Evolutionary conservation across 2,113 vertebrate genomes (phyloP).

Genomic region (Myiopsitta monachus): DNA sequence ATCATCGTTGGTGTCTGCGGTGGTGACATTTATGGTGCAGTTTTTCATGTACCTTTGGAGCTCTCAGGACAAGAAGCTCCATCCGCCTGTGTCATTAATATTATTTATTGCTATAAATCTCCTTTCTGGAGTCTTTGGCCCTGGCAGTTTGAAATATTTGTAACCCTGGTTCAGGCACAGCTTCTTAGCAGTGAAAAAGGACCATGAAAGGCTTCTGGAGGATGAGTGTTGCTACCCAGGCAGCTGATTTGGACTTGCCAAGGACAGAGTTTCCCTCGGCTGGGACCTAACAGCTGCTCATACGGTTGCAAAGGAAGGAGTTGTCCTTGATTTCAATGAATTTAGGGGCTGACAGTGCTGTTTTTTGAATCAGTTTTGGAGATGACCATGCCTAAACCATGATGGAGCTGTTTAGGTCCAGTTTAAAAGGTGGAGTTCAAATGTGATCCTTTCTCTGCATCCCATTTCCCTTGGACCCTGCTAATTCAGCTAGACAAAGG

Average conservation of each 20-base stretch:
- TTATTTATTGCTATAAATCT: conserved; percentile 69
- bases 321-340: not conserved
- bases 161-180: conserved; percentile 15
- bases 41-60: conserved; percentile 70
- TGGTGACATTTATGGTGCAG: conserved; percentile 60
- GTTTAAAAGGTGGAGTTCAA: not conserved
- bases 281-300: not conserved
- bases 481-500: not conserved
- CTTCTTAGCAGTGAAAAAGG: conserved; percentile 24
- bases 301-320: not conserved
- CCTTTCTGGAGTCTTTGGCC: conserved; percentile 59
- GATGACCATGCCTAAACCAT: not conserved
- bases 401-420: not conserved
- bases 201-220: not conserved
- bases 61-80: conserved; percentile 62
- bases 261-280: not conserved
- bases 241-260: not conserved
- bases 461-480: not conserved
- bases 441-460: not conserved
- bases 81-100: conserved; percentile 55
- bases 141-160: conserved; percentile 62
- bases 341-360: not conserved
- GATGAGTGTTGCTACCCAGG: not conserved
- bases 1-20: conserved; percentile 48
- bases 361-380: not conserved